Evolutionary conservation across 2,113 vertebrate species (phyloP), one percentile per base, ranked within the genome.

Genomic region (Clinocottus analis): DNA sequence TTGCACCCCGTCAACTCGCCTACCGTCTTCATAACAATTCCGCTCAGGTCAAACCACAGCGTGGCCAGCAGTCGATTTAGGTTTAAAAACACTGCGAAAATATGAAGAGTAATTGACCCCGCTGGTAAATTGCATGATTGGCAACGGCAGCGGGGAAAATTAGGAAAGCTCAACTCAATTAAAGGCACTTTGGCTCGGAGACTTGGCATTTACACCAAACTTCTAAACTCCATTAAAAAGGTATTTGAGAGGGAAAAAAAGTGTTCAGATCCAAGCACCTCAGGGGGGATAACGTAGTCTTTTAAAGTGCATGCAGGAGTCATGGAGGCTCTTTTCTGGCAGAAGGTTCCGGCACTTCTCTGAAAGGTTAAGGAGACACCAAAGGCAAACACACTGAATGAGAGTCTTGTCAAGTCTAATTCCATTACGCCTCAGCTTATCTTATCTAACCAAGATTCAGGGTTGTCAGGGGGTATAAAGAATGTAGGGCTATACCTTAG

Each of bases 161-260:
- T 89, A 93, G 89, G 87, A 92, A 89, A 87, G 91, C 90, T 89
- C 90, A 94, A 94, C 93, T 94, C 91, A 91, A 94, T 95, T 94
- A 94, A 94, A 91, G 82, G 86, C 90, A 91, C 90, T 94, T 93
- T 90, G 88, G 91, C 92, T 93, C 73, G 60, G 80, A 92, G 88
- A 93, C 92, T 92, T 94, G 94, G 93, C 94, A 94, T 95, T 95
- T 94, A 90, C 87, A 86, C 89, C 87, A 93, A 94, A 95, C 92
- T 93, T 93, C 90, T 90, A 94, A 94, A 94, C 92, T 92, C 91
- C 77, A 94, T 94, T 95, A 94, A 94, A 94, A 94, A 89, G 89
- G 85, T 92, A 93, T 94, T 95, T 94, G 86, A 92, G 81, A 83
- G 90, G 90, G 82, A 90, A 90, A 92, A 93, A 89, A 93, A 89